phyloP scores from a whole-genome alignment of 2,113 vertebrate genomes.

The Falcunculus frontatus region DNA sequence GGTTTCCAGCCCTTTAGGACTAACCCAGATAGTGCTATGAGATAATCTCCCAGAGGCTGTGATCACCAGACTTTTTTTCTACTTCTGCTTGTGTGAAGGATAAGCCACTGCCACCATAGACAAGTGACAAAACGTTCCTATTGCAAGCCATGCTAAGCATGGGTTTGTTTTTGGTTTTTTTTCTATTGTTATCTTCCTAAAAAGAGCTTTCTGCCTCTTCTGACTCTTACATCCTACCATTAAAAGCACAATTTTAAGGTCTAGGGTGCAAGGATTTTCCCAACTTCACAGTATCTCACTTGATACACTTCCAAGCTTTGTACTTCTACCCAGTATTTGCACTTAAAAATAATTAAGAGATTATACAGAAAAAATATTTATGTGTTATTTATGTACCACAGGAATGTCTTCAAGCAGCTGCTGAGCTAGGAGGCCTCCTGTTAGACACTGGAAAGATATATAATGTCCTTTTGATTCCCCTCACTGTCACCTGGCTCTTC shows the following conservation, averaged over 20 bases:
- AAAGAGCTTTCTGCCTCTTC: neutral
- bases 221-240: neutral
- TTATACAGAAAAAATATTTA: neutral
- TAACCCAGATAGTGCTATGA: neutral
- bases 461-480: neutral
- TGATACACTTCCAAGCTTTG: neutral
- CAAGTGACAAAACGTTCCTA: neutral
- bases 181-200: neutral
- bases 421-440: neutral
- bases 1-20: neutral
- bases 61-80: neutral
- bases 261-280: neutral
- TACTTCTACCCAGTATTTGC: neutral
- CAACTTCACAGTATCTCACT: neutral
- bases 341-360: neutral
- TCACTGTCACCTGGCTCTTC: neutral
- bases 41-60: neutral
- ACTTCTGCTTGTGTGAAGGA: neutral
- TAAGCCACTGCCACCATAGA: neutral
- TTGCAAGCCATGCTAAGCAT: neutral
- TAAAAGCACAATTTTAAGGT: neutral
- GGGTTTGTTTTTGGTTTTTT: neutral
- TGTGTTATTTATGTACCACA: neutral
- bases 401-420: neutral
- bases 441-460: neutral